Percentiles rank a stretch among this genome's conserved stretches.
Evolutionary conservation across 2,888 invertebrate genomes (phyloP).

Genomic region (Cheilosia variabilis): DNA sequence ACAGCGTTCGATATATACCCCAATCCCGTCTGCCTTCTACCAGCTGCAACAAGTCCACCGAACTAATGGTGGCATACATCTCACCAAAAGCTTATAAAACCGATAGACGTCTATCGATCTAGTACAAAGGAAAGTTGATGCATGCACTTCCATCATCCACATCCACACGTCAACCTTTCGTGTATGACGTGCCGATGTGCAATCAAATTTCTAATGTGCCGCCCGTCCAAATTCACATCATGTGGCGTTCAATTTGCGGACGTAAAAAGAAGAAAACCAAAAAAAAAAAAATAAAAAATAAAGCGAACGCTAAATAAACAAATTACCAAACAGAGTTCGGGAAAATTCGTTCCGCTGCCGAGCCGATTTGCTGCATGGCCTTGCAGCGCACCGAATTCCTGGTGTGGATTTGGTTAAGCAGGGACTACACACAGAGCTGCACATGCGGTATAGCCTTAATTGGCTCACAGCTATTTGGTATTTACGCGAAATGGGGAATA

Average conservation of each 20-base stretch:
- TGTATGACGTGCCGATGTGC: constrained; percentile 69
- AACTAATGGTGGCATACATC: not conserved
- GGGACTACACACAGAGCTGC: constrained; percentile 32
- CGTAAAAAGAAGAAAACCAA: constrained; percentile 12
- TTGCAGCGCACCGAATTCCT: constrained; percentile 57
- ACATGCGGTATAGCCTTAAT: constrained; percentile 51
- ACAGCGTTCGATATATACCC: too few species aligned
- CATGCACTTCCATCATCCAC: constrained; percentile 18
- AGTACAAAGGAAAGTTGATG: constrained; percentile 22
- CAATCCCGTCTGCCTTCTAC: not conserved
- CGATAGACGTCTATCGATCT: constrained; percentile 26
- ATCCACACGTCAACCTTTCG: constrained; percentile 53
- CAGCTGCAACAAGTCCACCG: not conserved
- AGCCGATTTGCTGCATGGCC: constrained; percentile 41
- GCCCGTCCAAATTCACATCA: constrained; percentile 38
- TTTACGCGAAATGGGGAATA: constrained; percentile 70
- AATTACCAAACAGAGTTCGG: constrained; percentile 59
- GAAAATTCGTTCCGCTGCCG: constrained; percentile 43
- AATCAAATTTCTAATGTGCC: constrained; percentile 61
- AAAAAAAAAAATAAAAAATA: not conserved
- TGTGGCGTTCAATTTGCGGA: constrained; percentile 38
- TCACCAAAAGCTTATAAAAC: not conserved
- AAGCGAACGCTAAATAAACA: constrained; percentile 57
- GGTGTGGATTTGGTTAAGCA: constrained; percentile 47
- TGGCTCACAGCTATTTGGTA: constrained; percentile 62